Percentiles rank a stretch among this genome's conserved stretches.
Conservation (phyloP, 2,797 vertebrate genomes). For the Microctenopoma lineatum region DNA sequence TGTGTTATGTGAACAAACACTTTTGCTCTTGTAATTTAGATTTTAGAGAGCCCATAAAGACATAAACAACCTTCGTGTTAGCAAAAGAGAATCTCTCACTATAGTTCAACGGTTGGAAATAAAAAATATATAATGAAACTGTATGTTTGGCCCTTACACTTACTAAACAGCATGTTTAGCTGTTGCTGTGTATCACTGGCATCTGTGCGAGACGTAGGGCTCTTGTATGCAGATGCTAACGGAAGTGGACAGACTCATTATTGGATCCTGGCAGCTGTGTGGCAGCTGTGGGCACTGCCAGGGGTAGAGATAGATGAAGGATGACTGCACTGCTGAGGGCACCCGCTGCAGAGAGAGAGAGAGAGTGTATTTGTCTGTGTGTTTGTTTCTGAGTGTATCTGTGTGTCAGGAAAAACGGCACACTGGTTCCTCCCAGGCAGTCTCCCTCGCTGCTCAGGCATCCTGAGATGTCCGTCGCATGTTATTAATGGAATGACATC, state of each 20-base stretch:
- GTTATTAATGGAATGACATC: constrained; percentile 46
- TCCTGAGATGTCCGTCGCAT: constrained; percentile 51
- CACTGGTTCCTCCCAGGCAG: constrained; percentile 26
- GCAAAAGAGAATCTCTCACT: background rate
- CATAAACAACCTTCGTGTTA: too few species aligned
- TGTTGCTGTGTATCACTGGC: constrained; percentile 8
- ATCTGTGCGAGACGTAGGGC: background rate
- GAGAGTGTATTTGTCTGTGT: background rate
- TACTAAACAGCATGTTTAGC: constrained; percentile 5
- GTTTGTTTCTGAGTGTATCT: constrained; percentile 21
- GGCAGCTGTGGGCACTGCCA: constrained; percentile 54
- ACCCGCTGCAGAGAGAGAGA: constrained; percentile 1
- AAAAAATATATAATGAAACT: constrained; percentile 5
- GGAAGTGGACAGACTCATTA: constrained; percentile 48
- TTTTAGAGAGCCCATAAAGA: background rate
- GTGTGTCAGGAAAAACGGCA: constrained; percentile 23
- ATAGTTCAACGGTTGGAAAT: too few species aligned
- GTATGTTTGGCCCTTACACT: background rate
- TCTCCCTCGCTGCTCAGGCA: constrained; percentile 24
- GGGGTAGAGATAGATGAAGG: constrained; percentile 54
- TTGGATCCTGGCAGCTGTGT: constrained; percentile 37
- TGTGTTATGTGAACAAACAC: background rate
- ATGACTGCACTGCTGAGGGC: constrained; percentile 52
- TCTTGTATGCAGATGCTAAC: constrained; percentile 31
- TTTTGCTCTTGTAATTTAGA: background rate